Evolutionary conservation across 2,888 invertebrate genomes (phyloP).

Genomic region (Acleris laterana): DNA sequence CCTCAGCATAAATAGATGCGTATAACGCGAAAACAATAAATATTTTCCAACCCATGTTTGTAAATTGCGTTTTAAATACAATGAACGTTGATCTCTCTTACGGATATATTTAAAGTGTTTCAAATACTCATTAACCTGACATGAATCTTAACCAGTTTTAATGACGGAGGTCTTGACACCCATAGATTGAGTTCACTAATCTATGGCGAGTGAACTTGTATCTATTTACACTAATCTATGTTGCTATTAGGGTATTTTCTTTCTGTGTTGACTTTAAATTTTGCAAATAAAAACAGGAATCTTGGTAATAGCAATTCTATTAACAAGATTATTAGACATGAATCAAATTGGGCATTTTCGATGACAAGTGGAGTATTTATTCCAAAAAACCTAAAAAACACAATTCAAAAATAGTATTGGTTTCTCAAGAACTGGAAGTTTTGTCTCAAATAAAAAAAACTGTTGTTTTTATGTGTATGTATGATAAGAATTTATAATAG

Average conservation of each 20-base stretch:
- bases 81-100: background rate
- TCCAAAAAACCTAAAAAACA: too few relatives aligned
- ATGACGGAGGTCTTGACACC: constrained; percentile 27
- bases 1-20: background rate
- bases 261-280: too few relatives aligned
- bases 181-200: constrained; percentile 19
- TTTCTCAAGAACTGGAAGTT: too few relatives aligned
- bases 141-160: constrained; percentile 13
- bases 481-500: too few relatives aligned
- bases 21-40: constrained; percentile 10
- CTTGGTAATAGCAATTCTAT: too few relatives aligned
- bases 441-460: too few relatives aligned
- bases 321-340: too few relatives aligned
- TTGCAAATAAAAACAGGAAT: background rate
- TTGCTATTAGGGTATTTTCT: background rate
- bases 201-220: constrained; percentile 1
- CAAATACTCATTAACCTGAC: constrained; percentile 20
- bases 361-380: too few relatives aligned
- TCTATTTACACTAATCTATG: background rate
- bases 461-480: too few relatives aligned
- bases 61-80: constrained; percentile 4
- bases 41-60: constrained; percentile 20
- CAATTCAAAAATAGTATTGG: too few relatives aligned
- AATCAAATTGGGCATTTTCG: too few relatives aligned
- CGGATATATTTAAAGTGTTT: constrained; percentile 31